A percentile compares a stretch with the other conserved stretches of the same genome.
Conservation (phyloP, 2,797 vertebrate genomes). For the Pseudochaenichthys georgianus region DNA sequence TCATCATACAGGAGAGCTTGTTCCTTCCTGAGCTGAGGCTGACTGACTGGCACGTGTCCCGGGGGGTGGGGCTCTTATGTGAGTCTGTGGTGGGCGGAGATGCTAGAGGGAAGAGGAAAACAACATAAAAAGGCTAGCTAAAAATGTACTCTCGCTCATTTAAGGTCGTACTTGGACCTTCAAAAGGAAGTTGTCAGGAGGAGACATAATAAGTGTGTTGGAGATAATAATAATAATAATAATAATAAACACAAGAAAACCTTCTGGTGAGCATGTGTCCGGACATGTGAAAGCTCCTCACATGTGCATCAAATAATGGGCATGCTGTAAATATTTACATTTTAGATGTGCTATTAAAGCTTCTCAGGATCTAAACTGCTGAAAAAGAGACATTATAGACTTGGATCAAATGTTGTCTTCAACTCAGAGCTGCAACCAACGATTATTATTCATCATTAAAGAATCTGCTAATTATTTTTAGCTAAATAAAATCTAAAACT, state of each 20-base stretch:
- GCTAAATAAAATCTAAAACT: no score
- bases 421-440: not conserved
- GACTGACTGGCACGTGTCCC: slow-evolving; percentile 75
- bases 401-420: not conserved
- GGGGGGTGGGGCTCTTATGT: slow-evolving; percentile 51
- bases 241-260: not conserved
- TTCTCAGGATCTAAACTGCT: not conserved
- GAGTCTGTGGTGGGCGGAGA: slow-evolving; percentile 45
- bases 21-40: slow-evolving; percentile 69
- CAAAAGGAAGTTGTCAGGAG: slow-evolving; percentile 39
- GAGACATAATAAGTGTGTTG: slow-evolving; percentile 19
- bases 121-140: slow-evolving; percentile 27
- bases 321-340: not conserved
- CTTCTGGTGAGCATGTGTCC: not conserved
- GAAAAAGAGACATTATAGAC: not conserved
- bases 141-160: slow-evolving; percentile 15
- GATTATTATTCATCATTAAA: not conserved
- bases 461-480: not conserved
- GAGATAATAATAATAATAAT: slow-evolving; percentile 16
- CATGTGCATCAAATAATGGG: not conserved
- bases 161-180: slow-evolving; percentile 28
- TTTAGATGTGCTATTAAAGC: not conserved
- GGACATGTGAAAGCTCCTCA: not conserved
- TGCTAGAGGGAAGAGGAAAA: slow-evolving; percentile 26
- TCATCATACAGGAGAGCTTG: slow-evolving; percentile 79